Evolutionary conservation across 2,113 vertebrate species (phyloP).

Genomic region (Sprattus sprattus): DNA sequence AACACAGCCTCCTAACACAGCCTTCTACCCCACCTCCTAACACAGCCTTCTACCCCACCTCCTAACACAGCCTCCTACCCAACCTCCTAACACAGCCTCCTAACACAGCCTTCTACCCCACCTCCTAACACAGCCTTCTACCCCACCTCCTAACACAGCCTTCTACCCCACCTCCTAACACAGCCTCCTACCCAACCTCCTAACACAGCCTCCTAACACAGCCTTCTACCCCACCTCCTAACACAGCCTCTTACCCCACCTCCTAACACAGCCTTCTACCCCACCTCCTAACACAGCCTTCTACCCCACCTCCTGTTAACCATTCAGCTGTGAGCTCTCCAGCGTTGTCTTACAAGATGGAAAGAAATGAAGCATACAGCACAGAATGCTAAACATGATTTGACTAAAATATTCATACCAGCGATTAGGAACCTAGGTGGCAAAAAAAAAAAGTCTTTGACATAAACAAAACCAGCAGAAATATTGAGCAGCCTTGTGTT

Average conservation of each 20-base stretch:
- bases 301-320: neutral
- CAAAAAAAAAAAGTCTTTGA: neutral
- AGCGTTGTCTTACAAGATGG: neutral
- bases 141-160: too few relatives aligned
- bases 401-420: conserved; percentile 6
- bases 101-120: too few relatives aligned
- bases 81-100: too few relatives aligned
- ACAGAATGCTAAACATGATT: neutral
- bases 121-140: too few relatives aligned
- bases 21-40: too few relatives aligned
- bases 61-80: too few relatives aligned
- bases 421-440: neutral
- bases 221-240: too few relatives aligned
- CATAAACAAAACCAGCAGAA: neutral
- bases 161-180: too few relatives aligned
- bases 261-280: neutral
- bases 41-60: too few relatives aligned
- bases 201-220: too few relatives aligned
- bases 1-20: too few relatives aligned
- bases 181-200: too few relatives aligned
- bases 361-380: neutral
- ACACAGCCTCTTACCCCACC: neutral
- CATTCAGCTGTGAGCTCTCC: neutral
- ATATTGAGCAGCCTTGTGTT: neutral
- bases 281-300: neutral